Evolutionary conservation across 53 echinoderm and acorn worm genomes (phyloP), one percentile per base, ranked within the genome.

Genomic region (Holothuria leucospilota): DNA sequence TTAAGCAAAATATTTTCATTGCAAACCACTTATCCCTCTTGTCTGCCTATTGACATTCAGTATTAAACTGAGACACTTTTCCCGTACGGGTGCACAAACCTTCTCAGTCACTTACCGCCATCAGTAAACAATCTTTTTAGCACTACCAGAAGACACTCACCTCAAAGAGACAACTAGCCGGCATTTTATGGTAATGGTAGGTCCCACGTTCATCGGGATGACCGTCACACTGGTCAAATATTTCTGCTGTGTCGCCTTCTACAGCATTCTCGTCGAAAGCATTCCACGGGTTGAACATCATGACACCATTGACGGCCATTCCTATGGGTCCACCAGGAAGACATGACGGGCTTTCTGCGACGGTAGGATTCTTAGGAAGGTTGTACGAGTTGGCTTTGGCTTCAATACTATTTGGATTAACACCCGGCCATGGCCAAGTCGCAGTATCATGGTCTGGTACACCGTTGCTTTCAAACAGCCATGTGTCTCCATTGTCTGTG

Each of bases 151-250:
- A 46, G 49, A 56, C 66, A 39, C 59, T 13, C 20, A 71, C 63
- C 21, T 69, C 63, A 71, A 87, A 90, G 68, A 93, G 64, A 68
- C 93, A 93, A 29, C 85, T 71, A 4, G 87, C 74, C 38, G 93
- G 93, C 63, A 82, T 81, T 77, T 77, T 84, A 66, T 94, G 94
- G 40, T 91, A 94, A 62, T 94, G 94, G 63, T 94, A 94, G 56
- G 59, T 74, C 16, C 94, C 94, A 16, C 51, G 63, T 53, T 59
- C 71, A 29, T 86, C 87, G 2, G 92, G 92, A 81, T 94, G 94
- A 4, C 94, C 94, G 70, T 94, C 92, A 59, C 94, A 94, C 29
- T 51, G 53, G 67, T 94, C 94, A 41, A 94, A 94, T 14, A 67
- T 86, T 67, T 94, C 94, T 0, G 85, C 88, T 14, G 85, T 88